Evolutionary conservation across 2,113 vertebrate species (phyloP).

Genomic region (Poicephalus gulielmi): DNA sequence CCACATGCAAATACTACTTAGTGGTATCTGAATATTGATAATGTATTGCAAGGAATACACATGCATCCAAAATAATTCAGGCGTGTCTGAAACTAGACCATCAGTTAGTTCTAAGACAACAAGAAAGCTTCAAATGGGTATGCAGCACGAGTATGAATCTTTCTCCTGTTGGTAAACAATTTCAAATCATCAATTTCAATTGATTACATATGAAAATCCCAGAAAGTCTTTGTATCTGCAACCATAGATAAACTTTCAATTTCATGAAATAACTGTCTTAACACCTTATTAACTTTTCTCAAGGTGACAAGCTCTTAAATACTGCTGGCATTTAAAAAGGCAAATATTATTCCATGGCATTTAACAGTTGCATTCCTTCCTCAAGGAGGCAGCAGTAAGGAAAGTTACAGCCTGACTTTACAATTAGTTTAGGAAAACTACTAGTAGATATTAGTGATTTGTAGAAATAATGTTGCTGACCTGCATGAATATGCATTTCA

Average conservation of each 20-base stretch:
- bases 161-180: background rate
- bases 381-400: background rate
- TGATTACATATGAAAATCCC: background rate
- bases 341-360: background rate
- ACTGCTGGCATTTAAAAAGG: background rate
- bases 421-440: no score
- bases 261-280: background rate
- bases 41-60: background rate
- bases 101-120: background rate
- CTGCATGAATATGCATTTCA: background rate
- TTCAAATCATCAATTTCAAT: background rate
- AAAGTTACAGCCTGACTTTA: background rate
- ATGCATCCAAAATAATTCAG: background rate
- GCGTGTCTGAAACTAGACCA: background rate
- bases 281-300: background rate
- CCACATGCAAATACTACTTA: background rate
- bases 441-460: accelerated
- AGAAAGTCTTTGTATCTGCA: background rate
- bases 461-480: background rate
- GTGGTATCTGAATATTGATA: background rate
- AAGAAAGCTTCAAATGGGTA: background rate
- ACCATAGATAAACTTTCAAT: background rate
- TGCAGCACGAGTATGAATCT: background rate
- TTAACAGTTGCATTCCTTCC: background rate
- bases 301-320: background rate